These are phyloP conservation scores for Phrynocephalus guinanensis DNA, from an alignment of 2,797 vertebrate species.

Conservation along the genomic window DNA sequence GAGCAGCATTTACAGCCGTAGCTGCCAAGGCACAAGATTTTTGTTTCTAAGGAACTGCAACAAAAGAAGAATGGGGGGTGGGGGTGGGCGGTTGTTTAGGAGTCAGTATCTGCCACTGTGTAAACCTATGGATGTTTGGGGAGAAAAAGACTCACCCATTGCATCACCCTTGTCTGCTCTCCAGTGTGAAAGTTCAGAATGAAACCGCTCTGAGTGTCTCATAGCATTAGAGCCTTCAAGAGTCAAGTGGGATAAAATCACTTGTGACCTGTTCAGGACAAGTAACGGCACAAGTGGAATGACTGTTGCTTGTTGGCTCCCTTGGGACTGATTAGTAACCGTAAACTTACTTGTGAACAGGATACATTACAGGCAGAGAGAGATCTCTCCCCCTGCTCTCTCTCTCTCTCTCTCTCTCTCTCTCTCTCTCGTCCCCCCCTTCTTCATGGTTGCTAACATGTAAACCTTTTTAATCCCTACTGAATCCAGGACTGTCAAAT, in stretches of 20 bases:
- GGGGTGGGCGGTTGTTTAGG: constrained; percentile 57
- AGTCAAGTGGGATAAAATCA: constrained; percentile 68
- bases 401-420: no score
- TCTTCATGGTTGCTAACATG: constrained; percentile 45
- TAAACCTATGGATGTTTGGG: constrained; percentile 69
- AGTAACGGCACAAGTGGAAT: constrained; percentile 55
- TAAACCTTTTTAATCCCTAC: constrained; percentile 34
- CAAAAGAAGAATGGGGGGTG: constrained; percentile 75
- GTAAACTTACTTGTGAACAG: constrained; percentile 53
- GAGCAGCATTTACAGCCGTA: constrained; percentile 74
- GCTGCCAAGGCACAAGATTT: constrained; percentile 84
- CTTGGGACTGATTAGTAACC: constrained; percentile 62
- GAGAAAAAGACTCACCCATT: constrained; percentile 62
- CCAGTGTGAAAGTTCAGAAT: constrained; percentile 72
- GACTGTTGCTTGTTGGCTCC: constrained; percentile 66
- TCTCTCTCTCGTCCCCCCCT: neutral
- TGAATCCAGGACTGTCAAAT: constrained; percentile 27
- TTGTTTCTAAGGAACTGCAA: constrained; percentile 86
- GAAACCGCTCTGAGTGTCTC: constrained; percentile 70
- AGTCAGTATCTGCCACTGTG: constrained; percentile 75
- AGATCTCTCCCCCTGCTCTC: neutral
- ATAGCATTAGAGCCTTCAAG: constrained; percentile 54
- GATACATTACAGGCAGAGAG: constrained; percentile 62
- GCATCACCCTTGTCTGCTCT: constrained; percentile 72
- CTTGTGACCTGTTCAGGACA: constrained; percentile 58